Percentiles rank a stretch among this genome's conserved stretches.
phyloP scores from a whole-genome alignment of 2,113 vertebrate genomes.

The human region DNA sequence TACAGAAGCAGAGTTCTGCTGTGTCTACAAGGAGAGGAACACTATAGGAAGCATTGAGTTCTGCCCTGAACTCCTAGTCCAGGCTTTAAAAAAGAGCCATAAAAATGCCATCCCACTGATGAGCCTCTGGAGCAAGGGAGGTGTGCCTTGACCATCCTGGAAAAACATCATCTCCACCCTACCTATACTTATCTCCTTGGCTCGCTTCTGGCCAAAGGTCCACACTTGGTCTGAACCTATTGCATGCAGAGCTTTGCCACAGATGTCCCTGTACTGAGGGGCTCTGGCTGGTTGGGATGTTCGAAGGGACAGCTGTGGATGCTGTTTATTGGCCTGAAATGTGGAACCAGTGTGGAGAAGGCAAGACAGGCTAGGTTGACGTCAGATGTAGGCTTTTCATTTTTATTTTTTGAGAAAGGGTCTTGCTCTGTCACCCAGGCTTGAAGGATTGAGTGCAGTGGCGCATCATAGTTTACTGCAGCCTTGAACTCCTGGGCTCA shows the following conservation, averaged over 20 bases:
- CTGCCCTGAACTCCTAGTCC: neutral
- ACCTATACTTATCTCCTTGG: neutral
- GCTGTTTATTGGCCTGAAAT: neutral
- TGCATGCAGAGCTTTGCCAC: no score
- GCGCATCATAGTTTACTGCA: no score
- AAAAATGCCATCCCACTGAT: slow-evolving; percentile 48
- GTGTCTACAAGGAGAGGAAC: neutral
- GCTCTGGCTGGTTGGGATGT: neutral
- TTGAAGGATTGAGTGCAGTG: no score
- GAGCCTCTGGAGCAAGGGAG: neutral
- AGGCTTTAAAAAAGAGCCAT: slow-evolving; percentile 30
- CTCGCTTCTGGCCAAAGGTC: slow-evolving; percentile 19
- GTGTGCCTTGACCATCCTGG: neutral
- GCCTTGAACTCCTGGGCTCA: no score
- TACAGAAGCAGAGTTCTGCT: neutral
- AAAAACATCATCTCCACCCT: neutral
- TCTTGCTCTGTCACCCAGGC: no score
- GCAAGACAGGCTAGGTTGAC: neutral
- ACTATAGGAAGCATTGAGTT: neutral
- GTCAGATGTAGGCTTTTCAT: neutral
- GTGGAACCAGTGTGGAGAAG: neutral
- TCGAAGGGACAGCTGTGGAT: neutral
- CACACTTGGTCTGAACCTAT: neutral
- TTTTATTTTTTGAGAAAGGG: neutral
- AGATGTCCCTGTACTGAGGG: neutral